phyloP scores from a whole-genome alignment of 2,113 vertebrate species.

The Tamias sibiricus region DNA sequence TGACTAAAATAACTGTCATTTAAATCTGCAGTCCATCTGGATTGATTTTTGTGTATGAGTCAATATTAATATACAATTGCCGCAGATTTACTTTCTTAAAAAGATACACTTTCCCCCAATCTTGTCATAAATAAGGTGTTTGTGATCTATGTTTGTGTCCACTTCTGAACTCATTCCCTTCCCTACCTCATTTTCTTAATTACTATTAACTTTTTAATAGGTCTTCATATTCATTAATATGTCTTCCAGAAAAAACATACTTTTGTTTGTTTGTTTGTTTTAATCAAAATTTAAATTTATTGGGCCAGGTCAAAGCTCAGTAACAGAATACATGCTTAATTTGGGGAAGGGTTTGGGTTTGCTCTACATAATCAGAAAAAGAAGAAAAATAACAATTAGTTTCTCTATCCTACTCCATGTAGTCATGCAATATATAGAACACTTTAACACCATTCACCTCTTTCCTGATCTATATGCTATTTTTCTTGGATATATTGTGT shows the following conservation, averaged over 20 bases:
- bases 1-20: background rate
- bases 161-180: background rate
- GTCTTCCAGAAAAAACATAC: background rate
- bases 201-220: background rate
- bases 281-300: background rate
- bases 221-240: background rate
- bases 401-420: background rate
- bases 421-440: background rate
- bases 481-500: background rate
- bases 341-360: background rate
- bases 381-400: background rate
- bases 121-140: background rate
- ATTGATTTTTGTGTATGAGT: background rate
- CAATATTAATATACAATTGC: background rate
- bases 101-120: background rate
- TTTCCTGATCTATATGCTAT: background rate
- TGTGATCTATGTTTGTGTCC: background rate
- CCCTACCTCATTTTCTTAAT: background rate
- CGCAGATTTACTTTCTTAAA: background rate
- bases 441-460: background rate
- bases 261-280: background rate
- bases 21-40: background rate
- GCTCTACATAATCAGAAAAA: background rate
- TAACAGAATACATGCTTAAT: no score
- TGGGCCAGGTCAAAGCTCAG: no score